A percentile compares a stretch with the other conserved stretches of the same genome.
Evolutionary conservation across 2,797 vertebrate species (phyloP).

Genomic region (Sebastes minor): DNA sequence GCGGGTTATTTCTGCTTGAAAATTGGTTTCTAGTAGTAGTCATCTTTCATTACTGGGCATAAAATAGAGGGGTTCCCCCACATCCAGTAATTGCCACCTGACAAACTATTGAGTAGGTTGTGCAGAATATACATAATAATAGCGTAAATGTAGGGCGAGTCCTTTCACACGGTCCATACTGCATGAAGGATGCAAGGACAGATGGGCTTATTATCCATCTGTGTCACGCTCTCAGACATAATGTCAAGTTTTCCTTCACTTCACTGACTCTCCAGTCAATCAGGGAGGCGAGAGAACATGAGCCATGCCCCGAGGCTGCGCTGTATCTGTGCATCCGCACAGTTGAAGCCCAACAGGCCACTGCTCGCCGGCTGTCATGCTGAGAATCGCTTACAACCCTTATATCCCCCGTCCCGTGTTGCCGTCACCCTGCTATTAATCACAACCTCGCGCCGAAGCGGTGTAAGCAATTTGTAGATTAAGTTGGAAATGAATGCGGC

Average conservation of each 20-base stretch:
- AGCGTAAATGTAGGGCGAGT: neutral
- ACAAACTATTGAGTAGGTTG: neutral
- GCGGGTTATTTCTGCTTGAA: neutral
- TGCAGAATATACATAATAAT: neutral
- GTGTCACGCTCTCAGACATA: constrained; percentile 34
- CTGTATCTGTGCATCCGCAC: constrained; percentile 10
- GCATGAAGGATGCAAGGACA: constrained; percentile 15
- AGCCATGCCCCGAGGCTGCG: constrained; percentile 13
- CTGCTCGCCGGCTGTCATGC: constrained; percentile 20
- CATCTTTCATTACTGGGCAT: neutral
- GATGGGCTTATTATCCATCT: constrained; percentile 50
- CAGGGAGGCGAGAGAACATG: constrained; percentile 19
- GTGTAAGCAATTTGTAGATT: constrained; percentile 43
- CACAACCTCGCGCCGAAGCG: constrained; percentile 9
- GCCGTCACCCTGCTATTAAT: constrained; percentile 18
- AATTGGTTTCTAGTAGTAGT: neutral
- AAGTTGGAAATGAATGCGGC: constrained; percentile 29
- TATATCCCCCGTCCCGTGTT: neutral
- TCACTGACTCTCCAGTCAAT: constrained; percentile 40
- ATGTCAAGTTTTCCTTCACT: constrained; percentile 52
- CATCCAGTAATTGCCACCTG: neutral
- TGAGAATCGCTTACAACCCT: neutral
- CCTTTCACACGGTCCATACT: neutral
- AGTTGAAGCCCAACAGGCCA: neutral
- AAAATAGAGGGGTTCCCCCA: neutral